A percentile compares a stretch with the other conserved stretches of the same genome.
Evolutionary conservation across 1,140 invertebrate genomes (phyloP).

Genomic region (Drosophila sp.): DNA sequence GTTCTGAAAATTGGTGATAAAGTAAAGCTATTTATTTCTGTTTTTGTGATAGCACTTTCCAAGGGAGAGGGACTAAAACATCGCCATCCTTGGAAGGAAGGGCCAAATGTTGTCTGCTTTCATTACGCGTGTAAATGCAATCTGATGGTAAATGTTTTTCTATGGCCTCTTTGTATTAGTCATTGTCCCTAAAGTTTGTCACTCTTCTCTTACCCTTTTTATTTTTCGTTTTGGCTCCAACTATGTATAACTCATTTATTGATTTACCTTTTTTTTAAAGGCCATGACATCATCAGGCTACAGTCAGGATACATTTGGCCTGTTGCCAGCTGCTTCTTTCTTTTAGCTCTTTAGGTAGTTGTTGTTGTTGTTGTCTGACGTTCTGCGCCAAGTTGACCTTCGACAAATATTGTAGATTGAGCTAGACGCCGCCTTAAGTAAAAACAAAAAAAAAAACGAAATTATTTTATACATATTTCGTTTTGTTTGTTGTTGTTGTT

Average conservation of each 20-base stretch:
- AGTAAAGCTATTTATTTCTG: no score
- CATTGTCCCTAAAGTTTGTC: neutral
- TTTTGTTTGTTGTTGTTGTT: constrained; percentile 7
- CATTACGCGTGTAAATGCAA: constrained; percentile 1
- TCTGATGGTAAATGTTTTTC: constrained; percentile 1
- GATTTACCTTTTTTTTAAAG: constrained; percentile 38
- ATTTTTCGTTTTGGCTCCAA: neutral
- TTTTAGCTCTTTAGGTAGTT: neutral
- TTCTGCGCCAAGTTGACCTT: constrained; percentile 50
- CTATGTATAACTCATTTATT: constrained; percentile 29
- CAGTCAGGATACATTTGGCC: constrained; percentile 55
- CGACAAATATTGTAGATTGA: constrained; percentile 38
- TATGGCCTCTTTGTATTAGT: constrained; percentile 6
- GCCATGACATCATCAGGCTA: constrained; percentile 43
- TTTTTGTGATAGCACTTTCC: neutral
- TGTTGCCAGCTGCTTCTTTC: constrained; percentile 44
- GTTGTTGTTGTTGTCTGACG: constrained; percentile 18
- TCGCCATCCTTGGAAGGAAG: neutral
- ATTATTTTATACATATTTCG: neutral
- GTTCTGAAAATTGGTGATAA: no score
- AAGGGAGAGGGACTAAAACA: neutral
- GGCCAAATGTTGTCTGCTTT: neutral
- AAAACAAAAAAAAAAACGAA: constrained; percentile 26
- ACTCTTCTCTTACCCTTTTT: neutral
- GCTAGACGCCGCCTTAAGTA: constrained; percentile 25